Conservation (phyloP, 2,113 vertebrate genomes). For the Myanophis thanlyinensis region DNA sequence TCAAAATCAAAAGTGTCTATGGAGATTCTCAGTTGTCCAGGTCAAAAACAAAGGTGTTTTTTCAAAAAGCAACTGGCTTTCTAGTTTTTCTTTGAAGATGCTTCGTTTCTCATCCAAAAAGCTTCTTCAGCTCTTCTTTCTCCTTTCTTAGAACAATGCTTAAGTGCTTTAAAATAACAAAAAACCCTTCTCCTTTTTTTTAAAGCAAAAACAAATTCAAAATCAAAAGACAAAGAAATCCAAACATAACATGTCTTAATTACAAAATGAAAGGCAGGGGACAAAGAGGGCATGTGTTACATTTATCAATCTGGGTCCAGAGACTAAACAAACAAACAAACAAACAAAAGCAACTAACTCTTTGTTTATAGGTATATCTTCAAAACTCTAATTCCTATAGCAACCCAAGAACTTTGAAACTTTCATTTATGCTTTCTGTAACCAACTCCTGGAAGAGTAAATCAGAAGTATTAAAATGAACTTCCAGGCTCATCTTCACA, state of each 20-base stretch:
- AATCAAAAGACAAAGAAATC: not conserved
- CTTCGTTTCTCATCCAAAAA: too few relatives aligned
- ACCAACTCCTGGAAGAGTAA: not conserved
- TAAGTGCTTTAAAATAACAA: not conserved
- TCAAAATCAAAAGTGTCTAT: too few relatives aligned
- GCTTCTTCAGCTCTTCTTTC: not conserved
- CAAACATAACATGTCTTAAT: not conserved
- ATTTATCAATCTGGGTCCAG: too few relatives aligned
- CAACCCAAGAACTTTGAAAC: not conserved
- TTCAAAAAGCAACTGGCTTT: too few relatives aligned
- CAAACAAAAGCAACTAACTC: not conserved
- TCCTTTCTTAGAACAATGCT: not conserved
- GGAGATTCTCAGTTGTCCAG: too few relatives aligned
- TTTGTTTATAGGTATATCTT: not conserved
- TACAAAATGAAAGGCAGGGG: too few relatives aligned
- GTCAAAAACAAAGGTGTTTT: too few relatives aligned
- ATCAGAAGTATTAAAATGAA: not conserved
- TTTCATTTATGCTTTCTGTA: not conserved
- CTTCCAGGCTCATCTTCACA: not conserved
- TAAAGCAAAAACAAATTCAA: not conserved
- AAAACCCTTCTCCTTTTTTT: not conserved
- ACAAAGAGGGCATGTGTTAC: not conserved
- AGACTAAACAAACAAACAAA: not conserved
- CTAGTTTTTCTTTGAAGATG: too few relatives aligned
- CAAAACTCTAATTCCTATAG: not conserved